phyloP scores from a whole-genome alignment of 2,888 invertebrate genomes.

The Dolichopus griseipennis region DNA sequence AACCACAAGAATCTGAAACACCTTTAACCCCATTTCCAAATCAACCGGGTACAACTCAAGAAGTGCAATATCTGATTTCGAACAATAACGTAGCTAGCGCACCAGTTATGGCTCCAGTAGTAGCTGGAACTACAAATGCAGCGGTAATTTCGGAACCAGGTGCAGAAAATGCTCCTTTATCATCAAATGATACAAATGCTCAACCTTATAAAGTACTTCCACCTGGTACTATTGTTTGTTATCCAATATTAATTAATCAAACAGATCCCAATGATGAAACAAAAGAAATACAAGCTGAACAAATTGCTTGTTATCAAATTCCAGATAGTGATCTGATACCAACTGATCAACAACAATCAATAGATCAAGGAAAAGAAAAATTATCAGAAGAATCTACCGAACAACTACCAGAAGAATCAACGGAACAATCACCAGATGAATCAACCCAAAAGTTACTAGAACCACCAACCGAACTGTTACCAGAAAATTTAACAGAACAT shows the following conservation, averaged over 20 bases:
- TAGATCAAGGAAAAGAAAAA: not conserved
- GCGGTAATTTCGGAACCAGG: too few species aligned
- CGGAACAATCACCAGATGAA: too few species aligned
- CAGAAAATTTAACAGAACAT: not conserved
- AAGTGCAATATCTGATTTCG: too few species aligned
- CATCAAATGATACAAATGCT: too few species aligned
- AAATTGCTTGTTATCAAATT: conserved; percentile 34
- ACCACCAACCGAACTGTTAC: not conserved
- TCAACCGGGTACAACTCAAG: too few species aligned
- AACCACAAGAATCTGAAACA: too few species aligned
- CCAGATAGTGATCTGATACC: too few species aligned
- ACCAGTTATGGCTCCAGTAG: too few species aligned
- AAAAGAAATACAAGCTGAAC: conserved; percentile 36
- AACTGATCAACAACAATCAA: conserved; percentile 28
- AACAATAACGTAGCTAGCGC: too few species aligned
- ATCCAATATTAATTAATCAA: conserved; percentile 37
- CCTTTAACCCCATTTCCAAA: too few species aligned
- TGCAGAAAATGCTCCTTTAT: too few species aligned
- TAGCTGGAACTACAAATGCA: too few species aligned
- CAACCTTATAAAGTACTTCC: conserved; percentile 23
- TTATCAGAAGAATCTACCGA: not conserved
- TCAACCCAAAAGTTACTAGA: not conserved
- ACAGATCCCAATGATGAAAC: conserved; percentile 37
- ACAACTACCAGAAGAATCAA: not conserved
- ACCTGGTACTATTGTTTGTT: conserved; percentile 36